A percentile compares a stretch with the other conserved stretches of the same genome.
Conservation (phyloP, 2,797 vertebrate genomes). For the Columba guinea region DNA sequence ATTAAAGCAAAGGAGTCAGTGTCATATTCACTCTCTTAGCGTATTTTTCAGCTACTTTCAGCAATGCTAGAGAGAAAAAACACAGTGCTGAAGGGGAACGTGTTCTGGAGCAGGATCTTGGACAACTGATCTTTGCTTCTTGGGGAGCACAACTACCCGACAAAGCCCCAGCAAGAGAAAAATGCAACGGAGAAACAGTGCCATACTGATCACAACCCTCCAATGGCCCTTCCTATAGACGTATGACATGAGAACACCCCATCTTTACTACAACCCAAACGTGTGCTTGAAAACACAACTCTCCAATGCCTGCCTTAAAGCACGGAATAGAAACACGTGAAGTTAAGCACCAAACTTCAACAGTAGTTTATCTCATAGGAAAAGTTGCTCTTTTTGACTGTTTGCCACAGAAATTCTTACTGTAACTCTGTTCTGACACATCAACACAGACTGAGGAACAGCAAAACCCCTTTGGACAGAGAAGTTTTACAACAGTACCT, state of each 20-base stretch:
- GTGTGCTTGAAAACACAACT: background rate
- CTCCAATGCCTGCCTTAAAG: background rate
- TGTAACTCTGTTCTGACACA: background rate
- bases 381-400: background rate
- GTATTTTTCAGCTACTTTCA: background rate
- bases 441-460: background rate
- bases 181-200: background rate
- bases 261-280: background rate
- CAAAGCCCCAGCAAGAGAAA: background rate
- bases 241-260: background rate
- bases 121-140: background rate
- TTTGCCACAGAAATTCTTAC: background rate
- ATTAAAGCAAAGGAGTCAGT: background rate
- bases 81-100: background rate
- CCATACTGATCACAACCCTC: background rate
- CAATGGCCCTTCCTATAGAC: background rate
- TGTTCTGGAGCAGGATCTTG: background rate
- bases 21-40: background rate
- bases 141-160: background rate
- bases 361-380: background rate
- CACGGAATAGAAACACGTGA: fast-evolving
- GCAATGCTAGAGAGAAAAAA: background rate
- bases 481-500: slow-evolving; percentile 79
- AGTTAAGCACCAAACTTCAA: background rate
- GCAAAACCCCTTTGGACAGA: slow-evolving; percentile 65